Conservation (phyloP, 2,888 invertebrate genomes). For the Schizotus pectinicornis region DNA sequence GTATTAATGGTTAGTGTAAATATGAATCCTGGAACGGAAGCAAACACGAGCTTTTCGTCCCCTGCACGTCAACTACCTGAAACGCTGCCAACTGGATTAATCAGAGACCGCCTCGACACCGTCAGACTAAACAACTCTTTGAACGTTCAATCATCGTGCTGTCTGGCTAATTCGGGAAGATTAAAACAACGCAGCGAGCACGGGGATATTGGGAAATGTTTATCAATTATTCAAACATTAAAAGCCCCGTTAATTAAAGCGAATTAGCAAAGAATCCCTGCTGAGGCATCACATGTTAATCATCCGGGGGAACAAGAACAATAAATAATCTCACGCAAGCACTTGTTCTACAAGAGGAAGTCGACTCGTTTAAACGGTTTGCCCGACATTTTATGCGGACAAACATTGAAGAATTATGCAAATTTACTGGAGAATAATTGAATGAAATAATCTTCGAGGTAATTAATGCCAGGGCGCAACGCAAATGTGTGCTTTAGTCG, state of each 20-base stretch:
- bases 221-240: slow-evolving; percentile 13
- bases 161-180: neutral
- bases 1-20: slow-evolving; percentile 21
- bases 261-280: neutral
- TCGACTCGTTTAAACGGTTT: no score
- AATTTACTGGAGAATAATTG: no score
- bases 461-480: no score
- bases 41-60: slow-evolving; percentile 8
- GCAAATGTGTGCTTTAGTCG: no score
- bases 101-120: slow-evolving; percentile 1
- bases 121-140: slow-evolving; percentile 8
- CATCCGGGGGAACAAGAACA: no score
- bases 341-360: no score
- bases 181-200: neutral
- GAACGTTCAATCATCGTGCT: slow-evolving; percentile 6
- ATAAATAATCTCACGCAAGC: no score
- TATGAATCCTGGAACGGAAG: slow-evolving; percentile 12
- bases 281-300: no score
- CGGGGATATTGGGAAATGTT: slow-evolving; percentile 2
- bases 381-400: no score
- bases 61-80: slow-evolving; percentile 6
- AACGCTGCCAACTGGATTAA: neutral
- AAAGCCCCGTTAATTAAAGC: slow-evolving; percentile 10
- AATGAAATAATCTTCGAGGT: no score
- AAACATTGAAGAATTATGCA: no score